A percentile compares a stretch with the other conserved stretches of the same genome.
Evolutionary conservation across 1,140 invertebrate genomes (phyloP).

Genomic region (Eumaeus atala): DNA sequence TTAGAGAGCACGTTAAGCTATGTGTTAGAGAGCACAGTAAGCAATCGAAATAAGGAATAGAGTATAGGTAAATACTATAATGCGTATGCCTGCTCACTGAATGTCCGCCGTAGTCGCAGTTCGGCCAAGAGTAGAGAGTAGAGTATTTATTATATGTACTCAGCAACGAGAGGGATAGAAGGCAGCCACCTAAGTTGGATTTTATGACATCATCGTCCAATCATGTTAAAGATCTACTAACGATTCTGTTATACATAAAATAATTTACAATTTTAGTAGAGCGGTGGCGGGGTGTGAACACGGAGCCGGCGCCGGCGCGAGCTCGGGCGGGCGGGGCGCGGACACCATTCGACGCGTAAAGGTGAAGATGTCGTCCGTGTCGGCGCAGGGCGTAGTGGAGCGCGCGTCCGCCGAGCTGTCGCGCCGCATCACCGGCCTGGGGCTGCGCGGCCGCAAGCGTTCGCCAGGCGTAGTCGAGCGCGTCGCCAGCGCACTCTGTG

Average conservation of each 20-base stretch:
- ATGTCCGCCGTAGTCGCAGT: too few species aligned
- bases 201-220: not conserved
- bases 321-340: constrained; percentile 34
- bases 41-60: too few species aligned
- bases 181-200: not conserved
- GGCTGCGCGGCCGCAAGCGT: constrained; percentile 82
- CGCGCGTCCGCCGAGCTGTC: constrained; percentile 90
- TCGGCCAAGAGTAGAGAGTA: too few species aligned
- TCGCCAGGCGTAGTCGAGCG: constrained; percentile 83
- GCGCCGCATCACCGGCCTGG: constrained; percentile 89
- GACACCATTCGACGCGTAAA: constrained; percentile 63
- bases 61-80: too few species aligned
- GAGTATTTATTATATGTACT: too few species aligned
- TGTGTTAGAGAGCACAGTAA: too few species aligned
- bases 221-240: not conserved
- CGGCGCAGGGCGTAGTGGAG: constrained; percentile 88
- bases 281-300: constrained; percentile 61
- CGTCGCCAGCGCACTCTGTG: constrained; percentile 88
- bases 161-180: too few species aligned
- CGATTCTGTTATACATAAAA: not conserved
- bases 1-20: too few species aligned
- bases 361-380: constrained; percentile 77
- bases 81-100: too few species aligned
- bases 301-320: constrained; percentile 30
- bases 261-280: constrained; percentile 27